A percentile compares a stretch with the other conserved stretches of the same genome.
Evolutionary conservation across 2,113 vertebrate genomes (phyloP).

Genomic region (Anarhynchus alexandrinus): DNA sequence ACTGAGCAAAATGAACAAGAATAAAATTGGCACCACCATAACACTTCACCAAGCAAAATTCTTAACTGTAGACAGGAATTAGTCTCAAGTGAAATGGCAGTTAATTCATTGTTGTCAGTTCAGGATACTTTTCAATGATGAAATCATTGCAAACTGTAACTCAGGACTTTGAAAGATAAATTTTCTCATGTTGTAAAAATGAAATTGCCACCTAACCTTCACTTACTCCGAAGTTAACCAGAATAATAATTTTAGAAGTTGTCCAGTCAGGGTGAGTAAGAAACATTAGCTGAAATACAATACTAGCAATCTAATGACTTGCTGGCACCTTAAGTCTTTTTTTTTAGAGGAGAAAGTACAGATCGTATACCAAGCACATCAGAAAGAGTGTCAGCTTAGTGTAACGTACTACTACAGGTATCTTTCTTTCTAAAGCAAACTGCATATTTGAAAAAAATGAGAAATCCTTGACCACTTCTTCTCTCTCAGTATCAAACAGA

Average conservation of each 20-base stretch:
- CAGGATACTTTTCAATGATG: neutral
- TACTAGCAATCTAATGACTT: neutral
- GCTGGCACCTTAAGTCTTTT: neutral
- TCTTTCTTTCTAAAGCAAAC: neutral
- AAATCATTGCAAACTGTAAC: slow-evolving; percentile 19
- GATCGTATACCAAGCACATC: neutral
- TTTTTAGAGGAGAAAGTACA: neutral
- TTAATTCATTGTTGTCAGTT: slow-evolving; percentile 3
- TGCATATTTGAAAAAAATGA: neutral
- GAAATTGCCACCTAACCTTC: neutral
- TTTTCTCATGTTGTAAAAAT: neutral
- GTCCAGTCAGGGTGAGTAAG: neutral
- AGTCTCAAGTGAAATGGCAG: slow-evolving; percentile 20
- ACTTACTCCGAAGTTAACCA: neutral
- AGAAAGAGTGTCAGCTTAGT: neutral
- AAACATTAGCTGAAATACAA: neutral
- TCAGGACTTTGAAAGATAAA: neutral
- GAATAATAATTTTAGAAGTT: neutral
- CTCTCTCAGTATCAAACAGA: neutral
- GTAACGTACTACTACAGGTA: neutral
- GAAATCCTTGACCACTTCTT: neutral
- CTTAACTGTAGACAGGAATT: slow-evolving; percentile 4
- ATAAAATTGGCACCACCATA: neutral
- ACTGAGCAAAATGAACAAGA: slow-evolving; percentile 6
- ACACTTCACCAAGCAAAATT: neutral